These are phyloP conservation scores for Dunckerocampus dactyliophorus DNA, from an alignment of 2,113 vertebrate species.

Conservation along the genomic window DNA sequence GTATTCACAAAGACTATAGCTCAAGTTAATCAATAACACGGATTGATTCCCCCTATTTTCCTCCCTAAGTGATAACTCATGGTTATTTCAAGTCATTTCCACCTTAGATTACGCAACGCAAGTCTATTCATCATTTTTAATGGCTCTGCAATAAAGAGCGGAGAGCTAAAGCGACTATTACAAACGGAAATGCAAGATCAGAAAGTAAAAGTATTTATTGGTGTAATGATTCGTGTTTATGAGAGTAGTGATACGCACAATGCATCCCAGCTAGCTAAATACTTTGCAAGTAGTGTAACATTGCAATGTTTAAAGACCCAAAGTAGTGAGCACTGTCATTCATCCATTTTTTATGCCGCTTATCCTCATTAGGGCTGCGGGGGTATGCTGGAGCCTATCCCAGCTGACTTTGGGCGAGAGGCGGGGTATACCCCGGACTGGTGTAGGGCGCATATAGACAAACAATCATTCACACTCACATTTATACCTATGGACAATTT, in stretches of 20 bases:
- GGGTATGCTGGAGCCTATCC: no score
- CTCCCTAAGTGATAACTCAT: slow-evolving; percentile 38
- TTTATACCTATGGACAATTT: no score
- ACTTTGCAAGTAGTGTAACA: no score
- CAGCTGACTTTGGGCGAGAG: no score
- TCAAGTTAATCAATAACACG: slow-evolving; percentile 33
- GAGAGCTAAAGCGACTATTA: slow-evolving; percentile 10
- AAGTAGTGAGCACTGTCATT: no score
- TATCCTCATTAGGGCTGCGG: no score
- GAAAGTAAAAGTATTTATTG: slow-evolving; percentile 21
- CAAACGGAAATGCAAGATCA: slow-evolving; percentile 10
- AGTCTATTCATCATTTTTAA: slow-evolving; percentile 44
- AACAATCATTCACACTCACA: no score
- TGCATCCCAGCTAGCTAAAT: background rate
- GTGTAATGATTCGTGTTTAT: slow-evolving; percentile 4
- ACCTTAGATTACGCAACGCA: slow-evolving; percentile 36
- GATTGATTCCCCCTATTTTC: slow-evolving; percentile 26
- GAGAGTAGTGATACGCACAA: background rate
- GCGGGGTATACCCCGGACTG: no score
- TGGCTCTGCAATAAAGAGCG: slow-evolving; percentile 28
- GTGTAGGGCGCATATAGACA: no score
- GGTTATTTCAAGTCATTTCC: slow-evolving; percentile 45
- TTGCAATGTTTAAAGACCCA: no score
- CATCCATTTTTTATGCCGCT: no score
- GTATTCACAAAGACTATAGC: slow-evolving; percentile 33